Conservation (phyloP, 2,113 vertebrate genomes). For the Hipposideros armiger region DNA sequence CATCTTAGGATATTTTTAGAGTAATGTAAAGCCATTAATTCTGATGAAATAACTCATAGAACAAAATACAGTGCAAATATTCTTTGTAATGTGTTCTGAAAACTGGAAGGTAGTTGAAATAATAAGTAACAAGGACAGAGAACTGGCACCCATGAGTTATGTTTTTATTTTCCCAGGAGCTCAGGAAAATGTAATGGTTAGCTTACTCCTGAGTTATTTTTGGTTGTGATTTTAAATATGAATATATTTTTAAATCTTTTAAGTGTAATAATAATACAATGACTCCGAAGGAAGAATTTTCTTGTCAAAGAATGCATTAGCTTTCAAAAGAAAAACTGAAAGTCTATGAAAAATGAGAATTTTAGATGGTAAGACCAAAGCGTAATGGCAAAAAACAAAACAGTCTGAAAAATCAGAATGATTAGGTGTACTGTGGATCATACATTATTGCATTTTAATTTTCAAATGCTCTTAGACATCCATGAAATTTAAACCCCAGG, state of each 20-base stretch:
- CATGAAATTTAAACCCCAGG: conserved; percentile 89
- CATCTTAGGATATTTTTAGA: conserved; percentile 29
- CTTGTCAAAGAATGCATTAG: conserved; percentile 40
- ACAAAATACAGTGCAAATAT: conserved; percentile 36
- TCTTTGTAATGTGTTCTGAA: conserved; percentile 8
- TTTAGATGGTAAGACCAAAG: conserved; percentile 51
- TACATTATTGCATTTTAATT: conserved; percentile 87
- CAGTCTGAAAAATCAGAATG: conserved; percentile 75
- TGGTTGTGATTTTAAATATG: neutral
- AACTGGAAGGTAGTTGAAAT: neutral
- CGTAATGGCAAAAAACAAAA: conserved; percentile 76
- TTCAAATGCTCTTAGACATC: conserved; percentile 89
- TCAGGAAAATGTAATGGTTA: neutral
- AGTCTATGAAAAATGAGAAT: neutral
- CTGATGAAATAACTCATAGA: conserved; percentile 43
- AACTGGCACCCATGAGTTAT: neutral
- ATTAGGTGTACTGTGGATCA: conserved; percentile 76
- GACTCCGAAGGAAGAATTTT: neutral
- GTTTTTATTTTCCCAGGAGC: neutral
- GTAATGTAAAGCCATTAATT: conserved; percentile 39
- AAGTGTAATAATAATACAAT: neutral
- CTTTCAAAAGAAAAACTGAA: conserved; percentile 14
- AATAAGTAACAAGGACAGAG: conserved; percentile 26
- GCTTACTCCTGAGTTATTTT: conserved; percentile 8
- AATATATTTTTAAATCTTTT: neutral